Evolutionary conservation across 2,888 invertebrate genomes (phyloP).

Genomic region (Pachliopta kotzebuea): DNA sequence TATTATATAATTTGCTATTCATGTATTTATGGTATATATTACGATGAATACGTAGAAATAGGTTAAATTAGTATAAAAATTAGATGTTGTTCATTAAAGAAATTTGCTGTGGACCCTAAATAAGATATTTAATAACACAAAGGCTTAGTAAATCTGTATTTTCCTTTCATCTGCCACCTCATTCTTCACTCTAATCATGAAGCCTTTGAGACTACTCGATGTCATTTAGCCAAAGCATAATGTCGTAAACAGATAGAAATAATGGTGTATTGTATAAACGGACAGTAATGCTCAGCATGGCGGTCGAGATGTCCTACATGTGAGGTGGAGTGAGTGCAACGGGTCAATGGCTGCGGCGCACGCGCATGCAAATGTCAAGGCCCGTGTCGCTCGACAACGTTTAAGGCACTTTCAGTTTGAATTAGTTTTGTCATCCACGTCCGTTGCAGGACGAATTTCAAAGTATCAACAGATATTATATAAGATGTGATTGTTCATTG

Average conservation of each 20-base stretch:
- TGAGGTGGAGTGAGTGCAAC: conserved; percentile 50
- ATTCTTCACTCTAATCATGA: conserved; percentile 57
- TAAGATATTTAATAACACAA: not conserved
- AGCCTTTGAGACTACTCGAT: conserved; percentile 53
- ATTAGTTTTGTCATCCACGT: conserved; percentile 12
- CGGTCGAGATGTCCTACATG: conserved; percentile 51
- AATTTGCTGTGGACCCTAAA: too few relatives aligned
- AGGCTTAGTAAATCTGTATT: conserved; percentile 21
- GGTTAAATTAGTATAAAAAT: too few relatives aligned
- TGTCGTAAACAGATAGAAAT: conserved; percentile 59
- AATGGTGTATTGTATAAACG: conserved; percentile 68
- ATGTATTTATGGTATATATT: too few relatives aligned
- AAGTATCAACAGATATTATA: not conserved
- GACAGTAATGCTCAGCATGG: conserved; percentile 51
- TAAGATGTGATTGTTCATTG: not conserved
- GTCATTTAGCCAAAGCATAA: conserved; percentile 61
- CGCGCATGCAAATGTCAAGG: conserved; percentile 68
- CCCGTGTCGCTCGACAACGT: conserved; percentile 41
- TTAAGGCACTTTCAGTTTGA: conserved; percentile 32
- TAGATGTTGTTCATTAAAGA: too few relatives aligned
- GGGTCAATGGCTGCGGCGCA: conserved; percentile 59
- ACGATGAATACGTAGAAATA: too few relatives aligned
- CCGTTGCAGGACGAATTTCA: not conserved
- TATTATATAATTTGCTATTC: too few relatives aligned
- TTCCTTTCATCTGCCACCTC: conserved; percentile 43